phyloP scores from a whole-genome alignment of 2,797 vertebrate species.

The Tragelaphus oryx region DNA sequence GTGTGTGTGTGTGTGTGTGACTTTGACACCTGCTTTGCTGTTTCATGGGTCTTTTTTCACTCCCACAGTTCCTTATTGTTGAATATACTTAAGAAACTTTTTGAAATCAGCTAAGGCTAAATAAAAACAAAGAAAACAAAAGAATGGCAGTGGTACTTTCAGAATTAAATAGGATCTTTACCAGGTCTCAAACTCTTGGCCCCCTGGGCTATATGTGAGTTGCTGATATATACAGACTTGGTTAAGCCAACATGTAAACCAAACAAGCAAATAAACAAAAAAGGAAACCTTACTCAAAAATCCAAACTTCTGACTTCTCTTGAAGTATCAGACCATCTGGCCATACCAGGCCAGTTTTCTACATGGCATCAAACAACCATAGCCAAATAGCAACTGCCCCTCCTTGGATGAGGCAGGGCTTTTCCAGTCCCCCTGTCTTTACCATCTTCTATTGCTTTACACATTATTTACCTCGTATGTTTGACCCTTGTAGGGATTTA shows the following conservation, averaged over 20 bases:
- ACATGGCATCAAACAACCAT: not conserved
- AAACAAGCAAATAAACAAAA: not conserved
- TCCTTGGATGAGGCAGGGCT: not conserved
- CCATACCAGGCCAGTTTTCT: not conserved
- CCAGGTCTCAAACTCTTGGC: not conserved
- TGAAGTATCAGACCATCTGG: not conserved
- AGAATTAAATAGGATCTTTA: not conserved
- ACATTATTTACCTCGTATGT: not conserved
- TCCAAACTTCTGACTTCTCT: not conserved
- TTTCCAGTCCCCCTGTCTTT: not conserved
- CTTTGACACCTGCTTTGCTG: not conserved
- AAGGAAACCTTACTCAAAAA: not conserved
- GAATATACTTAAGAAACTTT: not conserved
- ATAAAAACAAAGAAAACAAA: slow-evolving; percentile 11
- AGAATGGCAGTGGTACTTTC: not conserved
- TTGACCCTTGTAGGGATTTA: not conserved
- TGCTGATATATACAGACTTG: not conserved
- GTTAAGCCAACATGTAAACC: not conserved
- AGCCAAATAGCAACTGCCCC: not conserved
- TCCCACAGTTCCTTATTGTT: not conserved
- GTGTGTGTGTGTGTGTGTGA: not conserved
- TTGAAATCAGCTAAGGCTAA: not conserved
- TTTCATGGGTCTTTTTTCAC: not conserved
- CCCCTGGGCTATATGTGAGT: not conserved
- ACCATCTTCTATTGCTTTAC: not conserved